Evolutionary conservation across 2,113 vertebrate species (phyloP), one percentile per base, ranked within the genome.

Genomic region (Oxygymnocypris stewartii): DNA sequence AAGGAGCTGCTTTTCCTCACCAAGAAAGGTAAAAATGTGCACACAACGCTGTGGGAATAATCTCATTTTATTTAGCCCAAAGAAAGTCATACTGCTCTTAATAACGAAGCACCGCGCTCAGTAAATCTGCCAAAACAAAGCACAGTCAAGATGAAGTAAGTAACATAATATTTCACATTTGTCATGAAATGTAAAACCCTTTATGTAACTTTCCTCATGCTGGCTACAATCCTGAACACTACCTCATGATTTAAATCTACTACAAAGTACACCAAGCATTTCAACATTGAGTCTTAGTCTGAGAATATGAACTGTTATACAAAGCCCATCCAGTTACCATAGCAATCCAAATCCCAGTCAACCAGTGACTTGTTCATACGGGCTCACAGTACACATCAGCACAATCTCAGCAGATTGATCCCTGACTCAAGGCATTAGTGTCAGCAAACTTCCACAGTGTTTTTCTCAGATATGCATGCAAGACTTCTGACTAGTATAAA

Each of bases 241-340:
- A n/a, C 42, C 35, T 81, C 37, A 42, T 63, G 6, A 80, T 42
- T 80, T 42, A 4, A 44, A 80, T 80, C n/a, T 0, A 67, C 47
- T 47, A 65, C 79, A 31, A 79, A 59, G 65, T 20, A 67, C 37
- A 25, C 57, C 77, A 79, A 65, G 40, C n/a, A 44, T 51, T 63
- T 73, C 9, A 42, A 81, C 20, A 61, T 57, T 59, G 35, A 82
- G 79, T 81, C 54, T 63, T 47, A 4, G 23, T 74, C 10, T 25
- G 85, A 73, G 35, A 61, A 1, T 61, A 59, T 86, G 18, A 80
- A 76, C 73, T 79, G 20, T 35, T 49, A 42, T 31, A 77, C 47
- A 79, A 80, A 80, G 76, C 85, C 13, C 67, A 31, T 49, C 18
- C 47, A 7, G 77, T 80, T 80, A 47, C 65, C 77, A 86, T 57